Evolutionary conservation across 2,797 vertebrate genomes (phyloP), one percentile per base, ranked within the genome.

Genomic region (Stomatorhinus walkeri): DNA sequence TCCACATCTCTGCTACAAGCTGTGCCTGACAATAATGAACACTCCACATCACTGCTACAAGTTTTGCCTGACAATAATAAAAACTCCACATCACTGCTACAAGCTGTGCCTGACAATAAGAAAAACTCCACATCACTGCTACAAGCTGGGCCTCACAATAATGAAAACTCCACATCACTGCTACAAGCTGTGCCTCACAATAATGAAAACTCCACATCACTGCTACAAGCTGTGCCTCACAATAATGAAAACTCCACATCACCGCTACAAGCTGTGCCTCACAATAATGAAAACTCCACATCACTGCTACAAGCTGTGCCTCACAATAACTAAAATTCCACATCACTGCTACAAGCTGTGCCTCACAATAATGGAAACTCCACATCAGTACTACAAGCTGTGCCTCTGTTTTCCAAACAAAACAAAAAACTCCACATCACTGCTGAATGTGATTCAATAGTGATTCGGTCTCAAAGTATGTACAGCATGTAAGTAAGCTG

Each of bases 401-500:
- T 7, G 4, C 6, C 54, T 59, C 19, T 32, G 28, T 32, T 32
- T 32, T 32, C 28, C 28, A 32, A 32, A 54, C 16, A 54, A 16
- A 28, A 48, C 51, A 0, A 1, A 48, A 48, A 48, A 48, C 7
- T 9, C 46, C 46, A n/a, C 54, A 56, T n/a, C 16, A 56, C 54
- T 22, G 56, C 28, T 32, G 92, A 91, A 91, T 49, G 92, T 40
- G 59, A 91, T 90, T 88, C 76, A 88, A 87, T 54, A 89, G 88
- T 76, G 88, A 87, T 72, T 89, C 61, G 88, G 90, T 92, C 90
- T 92, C 89, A 89, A 92, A 87, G 91, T 91, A 91, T 90, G 91
- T 89, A 88, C 76, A 83, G 90, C 87, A 92, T 91, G 92, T 92
- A 92, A 92, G 87, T 91, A 89, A 91, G 87, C 90, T 91, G 90